These are phyloP conservation scores for Phaedon cochleariae DNA, from an alignment of 2,888 invertebrate genomes.

Conservation along the genomic window DNA sequence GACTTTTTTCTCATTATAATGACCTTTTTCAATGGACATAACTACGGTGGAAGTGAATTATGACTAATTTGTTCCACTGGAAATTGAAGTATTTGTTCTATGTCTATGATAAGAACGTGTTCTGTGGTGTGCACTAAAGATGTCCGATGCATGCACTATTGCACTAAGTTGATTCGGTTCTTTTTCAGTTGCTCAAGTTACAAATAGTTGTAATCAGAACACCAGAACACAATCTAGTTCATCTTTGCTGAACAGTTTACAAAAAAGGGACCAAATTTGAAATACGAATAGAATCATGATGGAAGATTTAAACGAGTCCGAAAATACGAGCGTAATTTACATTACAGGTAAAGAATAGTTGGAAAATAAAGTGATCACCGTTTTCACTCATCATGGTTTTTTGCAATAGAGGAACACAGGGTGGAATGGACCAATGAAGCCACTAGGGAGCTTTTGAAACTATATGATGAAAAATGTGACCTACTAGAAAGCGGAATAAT, in stretches of 20 bases:
- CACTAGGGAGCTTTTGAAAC: slow-evolving; percentile 36
- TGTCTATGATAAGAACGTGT: not conserved
- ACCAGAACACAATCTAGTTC: not conserved
- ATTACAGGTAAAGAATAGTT: not conserved
- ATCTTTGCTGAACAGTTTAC: not conserved
- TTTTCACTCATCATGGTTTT: too few relatives aligned
- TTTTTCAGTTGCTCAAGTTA: not conserved
- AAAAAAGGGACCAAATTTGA: not conserved
- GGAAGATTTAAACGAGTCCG: not conserved
- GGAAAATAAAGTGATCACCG: too few relatives aligned
- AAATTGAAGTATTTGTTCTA: not conserved
- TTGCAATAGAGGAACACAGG: slow-evolving; percentile 31
- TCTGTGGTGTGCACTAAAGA: not conserved
- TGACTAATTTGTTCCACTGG: too few relatives aligned
- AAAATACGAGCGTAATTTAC: not conserved
- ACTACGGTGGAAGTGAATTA: too few relatives aligned
- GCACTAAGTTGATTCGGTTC: too few relatives aligned
- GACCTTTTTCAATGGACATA: too few relatives aligned
- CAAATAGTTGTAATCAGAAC: too few relatives aligned
- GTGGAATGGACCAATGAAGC: slow-evolving; percentile 39
- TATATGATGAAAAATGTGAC: slow-evolving; percentile 41
- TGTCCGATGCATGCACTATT: not conserved
- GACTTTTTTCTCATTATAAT: too few relatives aligned
- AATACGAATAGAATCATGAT: not conserved
- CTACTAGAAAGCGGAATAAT: slow-evolving; percentile 41